Base-by-base conservation (phyloP, 2,113 vertebrate species). In the Phyllostomus hastatus region DNA sequence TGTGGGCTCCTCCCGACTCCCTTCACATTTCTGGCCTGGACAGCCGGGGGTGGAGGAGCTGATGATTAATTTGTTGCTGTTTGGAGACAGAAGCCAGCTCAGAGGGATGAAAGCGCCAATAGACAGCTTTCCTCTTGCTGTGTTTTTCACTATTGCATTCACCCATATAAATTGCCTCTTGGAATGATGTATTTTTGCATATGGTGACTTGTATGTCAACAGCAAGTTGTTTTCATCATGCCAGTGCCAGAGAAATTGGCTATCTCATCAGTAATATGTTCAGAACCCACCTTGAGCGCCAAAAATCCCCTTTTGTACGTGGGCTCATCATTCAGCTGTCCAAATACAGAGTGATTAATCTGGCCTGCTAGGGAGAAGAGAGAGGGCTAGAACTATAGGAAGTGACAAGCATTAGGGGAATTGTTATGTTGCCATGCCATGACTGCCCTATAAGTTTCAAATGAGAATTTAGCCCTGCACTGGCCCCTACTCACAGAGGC, bases 201-300 rank as follows among this genome's bases (percentile, higher is more conserved):
- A 82, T 50, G 85, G 43, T 33, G 78, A 87, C 79, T 92, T 80
- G 2, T 70, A n/a, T 82, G 43, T 95, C 88, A 92, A 70, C 66
- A 75, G 26, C 4, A 38, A 88, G 86, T 52, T 22, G 66, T 90
- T 90, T 90, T 70, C 88, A 73, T 52, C 33, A 22, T 17, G 38
- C 66, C 52, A 16, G 12, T 48, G 69, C 88, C 97, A 92, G 95
- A n/a, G 90, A 97, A 96, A 93, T 46, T 35, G 86, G 54, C 26
- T 8, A 4, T 81, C 73, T 87, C 78, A 67, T 95, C 88, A 80
- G 59, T 48, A 73, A 70, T 54, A 19, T 69, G 86, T 31, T 80
- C 1, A 5, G 87, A 95, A 50, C 46, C 70, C 1, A 2, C 54
- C 73, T 89, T 48, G 69, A 20, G 41, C 46, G 84, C 95, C 97